Base-by-base conservation (phyloP, 2,113 vertebrate species). In the Lutjanus erythropterus region DNA sequence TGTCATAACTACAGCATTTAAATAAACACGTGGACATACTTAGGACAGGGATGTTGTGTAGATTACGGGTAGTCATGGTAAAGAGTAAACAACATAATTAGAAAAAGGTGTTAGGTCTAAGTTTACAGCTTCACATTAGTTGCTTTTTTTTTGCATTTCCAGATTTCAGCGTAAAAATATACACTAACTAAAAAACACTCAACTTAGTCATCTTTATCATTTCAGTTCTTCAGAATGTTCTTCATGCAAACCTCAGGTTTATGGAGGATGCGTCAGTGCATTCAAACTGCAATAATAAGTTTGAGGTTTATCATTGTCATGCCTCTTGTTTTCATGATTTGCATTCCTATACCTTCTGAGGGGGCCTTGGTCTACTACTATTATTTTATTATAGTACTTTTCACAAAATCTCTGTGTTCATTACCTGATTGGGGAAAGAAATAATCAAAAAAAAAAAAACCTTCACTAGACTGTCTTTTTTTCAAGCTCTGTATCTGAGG, bases 1-100 rank as follows among this genome's bases (percentile, higher is more conserved):
- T 87, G 88, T 93, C 82, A 74, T 67, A 81, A 75, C 72, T 81
- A 84, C 77, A 90, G 52, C 83, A 81, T 89, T 89, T 77, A 65
- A 58, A 67, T 56, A 78, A 69, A 91, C 62, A 89, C 33, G 66
- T 83, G 86, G 88, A 94, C 84, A 85, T 58, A 81, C 91, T 92
- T 93, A 95, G 96, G 96, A 94, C 96, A 96, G 84, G 89, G 88
- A 91, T 95, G 96, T 97, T 95, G 96, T 94, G 93, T 97, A 97
- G 96, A 97, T 97, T 98, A 97, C 97, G 96, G 97, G 97, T 98
- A 97, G 96, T 96, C 95, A 95, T 94, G 95, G 95, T 95, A 76
- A 96, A 96, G 93, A 95, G 55, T 89, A 78, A 89, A 76, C 72
- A 69, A 88, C 80, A 82, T 73, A 73, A 87, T 88, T 94, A 93